Conservation (phyloP, 2,888 invertebrate species). For the Caenorhabditis japonica region DNA sequence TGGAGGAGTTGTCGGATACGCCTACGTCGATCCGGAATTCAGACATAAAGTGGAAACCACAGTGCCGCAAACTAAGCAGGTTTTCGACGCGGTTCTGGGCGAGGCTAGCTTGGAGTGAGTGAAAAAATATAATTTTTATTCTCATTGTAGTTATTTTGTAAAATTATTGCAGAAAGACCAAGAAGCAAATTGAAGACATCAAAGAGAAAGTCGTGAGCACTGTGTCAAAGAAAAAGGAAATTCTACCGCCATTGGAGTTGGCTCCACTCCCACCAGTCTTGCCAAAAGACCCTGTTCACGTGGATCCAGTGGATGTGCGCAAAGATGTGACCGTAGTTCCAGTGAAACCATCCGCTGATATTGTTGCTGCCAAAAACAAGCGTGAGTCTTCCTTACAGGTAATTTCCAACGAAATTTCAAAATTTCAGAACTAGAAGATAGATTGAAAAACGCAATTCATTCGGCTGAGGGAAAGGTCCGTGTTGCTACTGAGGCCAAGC, state of each 20-base stretch:
- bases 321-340: constrained; percentile 46
- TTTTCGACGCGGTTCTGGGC: constrained; percentile 66
- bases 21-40: constrained; percentile 70
- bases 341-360: constrained; percentile 48
- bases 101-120: constrained; percentile 59
- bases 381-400: constrained; percentile 29
- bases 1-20: constrained; percentile 70
- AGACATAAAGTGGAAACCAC: constrained; percentile 63
- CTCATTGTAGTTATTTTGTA: no score
- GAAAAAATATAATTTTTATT: not conserved
- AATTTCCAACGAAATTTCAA: not conserved
- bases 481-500: constrained; percentile 66
- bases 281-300: constrained; percentile 56
- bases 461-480: constrained; percentile 65
- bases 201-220: constrained; percentile 49
- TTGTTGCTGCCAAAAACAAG: constrained; percentile 44
- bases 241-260: constrained; percentile 53
- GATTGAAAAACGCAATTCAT: constrained; percentile 61
- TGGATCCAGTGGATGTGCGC: constrained; percentile 71
- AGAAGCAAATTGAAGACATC: constrained; percentile 46
- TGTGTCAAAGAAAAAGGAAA: constrained; percentile 58
- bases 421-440: constrained; percentile 65
- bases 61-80: constrained; percentile 63
- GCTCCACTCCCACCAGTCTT: constrained; percentile 53
- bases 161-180: constrained; percentile 58